Base-by-base conservation (phyloP, 2,888 invertebrate genomes). In the Pharmacophagus antenor region DNA sequence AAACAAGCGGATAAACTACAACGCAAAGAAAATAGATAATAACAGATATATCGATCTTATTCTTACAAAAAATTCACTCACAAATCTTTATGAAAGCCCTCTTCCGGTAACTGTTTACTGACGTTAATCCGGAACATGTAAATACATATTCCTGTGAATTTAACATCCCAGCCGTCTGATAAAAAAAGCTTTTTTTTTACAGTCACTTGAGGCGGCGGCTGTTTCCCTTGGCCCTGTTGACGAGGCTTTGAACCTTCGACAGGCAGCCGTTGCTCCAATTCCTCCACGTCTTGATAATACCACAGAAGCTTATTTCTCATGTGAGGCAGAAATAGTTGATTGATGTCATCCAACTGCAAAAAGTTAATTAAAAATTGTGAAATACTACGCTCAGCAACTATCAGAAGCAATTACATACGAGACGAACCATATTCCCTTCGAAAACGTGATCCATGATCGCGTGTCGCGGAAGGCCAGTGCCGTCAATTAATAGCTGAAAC, bases 391-490 rank as follows among this genome's bases (percentile, higher is more conserved):
- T 4, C 7, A 6, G 42, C 20, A 18, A 7, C 8, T 8, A 18
- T 44, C 18, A 18, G 18, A 18, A 7, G 10, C 0, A 7, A 27
- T 27, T 27, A 5, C 10, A 27, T 27, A 27, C 10, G 27, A 1
- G 0, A 44, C 56, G 17, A 83, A 95, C 95, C 96, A 97, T 96
- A 74, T 97, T 95, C 65, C 96, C 96, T 81, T 96, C 96, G 84
- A 97, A 96, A 48, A 97, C 96, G 76, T 96, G 95, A 81, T 97
- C 96, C 96, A 97, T 97, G 64, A 97, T 95, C 73, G 96, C 95
- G 80, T 96, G 95, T 27, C 97, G 86, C 0, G 95, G 94, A 54
- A 97, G 85, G 17, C 95, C 95, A 0, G 96, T 96, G 55, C 95
- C 95, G 73, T 97, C 96, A 78, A 96, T 95, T 67, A 97, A 92